Percentiles rank a stretch among this genome's conserved stretches.
phyloP scores from a whole-genome alignment of 2,113 vertebrate genomes.

The Ammodytes marinus region DNA sequence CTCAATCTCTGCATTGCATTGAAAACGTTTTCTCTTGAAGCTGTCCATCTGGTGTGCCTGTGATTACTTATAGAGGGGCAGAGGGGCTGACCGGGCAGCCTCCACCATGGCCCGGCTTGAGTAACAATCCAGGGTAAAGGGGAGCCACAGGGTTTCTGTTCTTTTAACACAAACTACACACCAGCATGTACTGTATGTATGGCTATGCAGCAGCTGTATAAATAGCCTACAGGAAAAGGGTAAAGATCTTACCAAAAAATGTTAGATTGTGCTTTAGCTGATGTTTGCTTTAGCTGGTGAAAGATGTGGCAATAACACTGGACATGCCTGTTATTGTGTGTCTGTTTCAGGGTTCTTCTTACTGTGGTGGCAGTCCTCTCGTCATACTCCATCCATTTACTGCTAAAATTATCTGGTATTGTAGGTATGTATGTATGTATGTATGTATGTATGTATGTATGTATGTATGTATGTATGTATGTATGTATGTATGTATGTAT shows the following conservation, averaged over 20 bases:
- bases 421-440: slow-evolving; percentile 87
- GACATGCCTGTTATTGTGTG: neutral
- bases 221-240: slow-evolving; percentile 37
- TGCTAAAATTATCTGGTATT: slow-evolving; percentile 95
- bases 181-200: slow-evolving; percentile 13
- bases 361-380: slow-evolving; percentile 93
- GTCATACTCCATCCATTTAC: slow-evolving; percentile 96
- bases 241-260: slow-evolving; percentile 1
- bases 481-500: too few relatives aligned
- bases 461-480: too few relatives aligned
- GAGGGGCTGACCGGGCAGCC: slow-evolving; percentile 31
- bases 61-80: slow-evolving; percentile 36
- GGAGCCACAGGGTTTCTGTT: slow-evolving; percentile 40
- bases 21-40: slow-evolving; percentile 44
- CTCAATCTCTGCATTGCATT: slow-evolving; percentile 31
- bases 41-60: slow-evolving; percentile 53
- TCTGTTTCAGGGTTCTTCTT: slow-evolving; percentile 89
- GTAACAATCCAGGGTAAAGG: slow-evolving; percentile 57
- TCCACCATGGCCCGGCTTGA: slow-evolving; percentile 54
- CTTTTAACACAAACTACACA: slow-evolving; percentile 27
- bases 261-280: neutral
- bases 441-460: too few relatives aligned
- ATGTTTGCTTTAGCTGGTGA: slow-evolving; percentile 7
- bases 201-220: slow-evolving; percentile 64
- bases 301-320: neutral